A percentile compares a stretch with the other conserved stretches of the same genome.
Conservation (phyloP, 1,140 invertebrate species). For the Pseudomyrmex dendroicus region DNA sequence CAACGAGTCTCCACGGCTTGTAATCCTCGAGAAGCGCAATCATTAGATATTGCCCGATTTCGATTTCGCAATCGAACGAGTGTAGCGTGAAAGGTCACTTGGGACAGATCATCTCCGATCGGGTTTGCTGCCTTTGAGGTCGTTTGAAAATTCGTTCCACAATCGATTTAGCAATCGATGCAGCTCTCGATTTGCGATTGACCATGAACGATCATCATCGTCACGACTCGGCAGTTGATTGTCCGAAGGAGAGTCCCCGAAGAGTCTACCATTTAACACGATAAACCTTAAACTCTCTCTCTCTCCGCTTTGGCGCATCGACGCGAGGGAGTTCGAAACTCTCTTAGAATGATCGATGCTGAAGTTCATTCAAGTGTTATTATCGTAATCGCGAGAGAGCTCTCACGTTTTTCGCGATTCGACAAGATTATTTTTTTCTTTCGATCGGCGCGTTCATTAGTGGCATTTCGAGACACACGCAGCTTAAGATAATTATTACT, state of each 20-base stretch:
- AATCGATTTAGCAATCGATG: slow-evolving; percentile 30
- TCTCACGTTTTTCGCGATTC: slow-evolving; percentile 10
- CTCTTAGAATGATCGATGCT: slow-evolving; percentile 1
- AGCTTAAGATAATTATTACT: slow-evolving; percentile 39
- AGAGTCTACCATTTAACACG: background rate
- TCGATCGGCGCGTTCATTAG: background rate
- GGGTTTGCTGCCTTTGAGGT: slow-evolving; percentile 18
- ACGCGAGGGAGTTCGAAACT: background rate
- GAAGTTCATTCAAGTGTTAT: background rate
- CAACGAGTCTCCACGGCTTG: background rate
- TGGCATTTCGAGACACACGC: slow-evolving; percentile 27
- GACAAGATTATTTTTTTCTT: background rate
- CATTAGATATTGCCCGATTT: slow-evolving; percentile 35
- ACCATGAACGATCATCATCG: slow-evolving; percentile 39
- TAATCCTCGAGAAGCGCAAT: slow-evolving; percentile 2
- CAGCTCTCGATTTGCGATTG: slow-evolving; percentile 25
- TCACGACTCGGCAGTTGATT: slow-evolving; percentile 10
- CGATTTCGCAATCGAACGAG: slow-evolving; percentile 26
- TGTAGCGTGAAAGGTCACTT: slow-evolving; percentile 45
- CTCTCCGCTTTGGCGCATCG: background rate
- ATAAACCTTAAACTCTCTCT: background rate
- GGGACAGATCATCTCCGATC: slow-evolving; percentile 17
- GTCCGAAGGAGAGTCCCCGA: background rate
- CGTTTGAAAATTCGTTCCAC: slow-evolving; percentile 10
- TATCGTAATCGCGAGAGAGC: slow-evolving; percentile 8